A percentile compares a stretch with the other conserved stretches of the same genome.
Evolutionary conservation across 2,797 vertebrate genomes (phyloP).

Genomic region (Gymnocypris eckloni): DNA sequence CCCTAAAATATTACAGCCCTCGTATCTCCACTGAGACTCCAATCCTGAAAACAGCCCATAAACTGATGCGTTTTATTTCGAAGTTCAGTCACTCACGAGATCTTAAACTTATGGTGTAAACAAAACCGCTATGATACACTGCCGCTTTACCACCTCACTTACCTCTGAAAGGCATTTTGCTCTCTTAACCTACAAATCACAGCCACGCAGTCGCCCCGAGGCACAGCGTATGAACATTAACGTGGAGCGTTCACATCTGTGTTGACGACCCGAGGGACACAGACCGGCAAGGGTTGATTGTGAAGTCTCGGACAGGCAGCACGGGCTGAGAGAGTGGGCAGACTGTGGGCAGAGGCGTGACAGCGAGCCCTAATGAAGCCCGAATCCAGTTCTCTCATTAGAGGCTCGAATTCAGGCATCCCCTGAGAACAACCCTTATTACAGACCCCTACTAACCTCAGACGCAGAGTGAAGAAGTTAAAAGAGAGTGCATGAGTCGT

Average conservation of each 20-base stretch:
- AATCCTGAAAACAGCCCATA: conserved; percentile 7
- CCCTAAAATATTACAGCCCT: conserved; percentile 33
- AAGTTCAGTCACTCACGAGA: conserved; percentile 46
- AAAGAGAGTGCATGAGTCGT: conserved; percentile 31
- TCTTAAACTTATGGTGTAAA: conserved; percentile 31
- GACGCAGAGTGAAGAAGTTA: conserved; percentile 29
- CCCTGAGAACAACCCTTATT: conserved; percentile 65
- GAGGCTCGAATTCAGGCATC: conserved; percentile 66
- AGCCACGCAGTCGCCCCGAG: not conserved
- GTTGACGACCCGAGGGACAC: conserved; percentile 36
- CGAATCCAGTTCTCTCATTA: conserved; percentile 79
- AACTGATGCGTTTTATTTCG: conserved; percentile 37
- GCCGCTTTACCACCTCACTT: not conserved
- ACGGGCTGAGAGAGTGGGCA: conserved; percentile 41
- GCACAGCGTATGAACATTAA: conserved; percentile 15
- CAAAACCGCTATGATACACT: conserved; percentile 27
- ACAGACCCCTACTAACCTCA: conserved; percentile 46
- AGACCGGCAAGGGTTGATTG: conserved; percentile 39
- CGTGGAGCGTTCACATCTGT: conserved; percentile 23
- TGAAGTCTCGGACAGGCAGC: conserved; percentile 51
- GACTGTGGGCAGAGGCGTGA: conserved; percentile 22
- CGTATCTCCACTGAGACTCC: conserved; percentile 22
- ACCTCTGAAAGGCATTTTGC: conserved; percentile 17
- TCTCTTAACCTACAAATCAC: conserved; percentile 42
- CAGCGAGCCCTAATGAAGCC: conserved; percentile 58